These are phyloP conservation scores for Scaptodrosophila latifasciaeformis DNA, from an alignment of 2,888 invertebrate genomes.

Conservation along the genomic window DNA sequence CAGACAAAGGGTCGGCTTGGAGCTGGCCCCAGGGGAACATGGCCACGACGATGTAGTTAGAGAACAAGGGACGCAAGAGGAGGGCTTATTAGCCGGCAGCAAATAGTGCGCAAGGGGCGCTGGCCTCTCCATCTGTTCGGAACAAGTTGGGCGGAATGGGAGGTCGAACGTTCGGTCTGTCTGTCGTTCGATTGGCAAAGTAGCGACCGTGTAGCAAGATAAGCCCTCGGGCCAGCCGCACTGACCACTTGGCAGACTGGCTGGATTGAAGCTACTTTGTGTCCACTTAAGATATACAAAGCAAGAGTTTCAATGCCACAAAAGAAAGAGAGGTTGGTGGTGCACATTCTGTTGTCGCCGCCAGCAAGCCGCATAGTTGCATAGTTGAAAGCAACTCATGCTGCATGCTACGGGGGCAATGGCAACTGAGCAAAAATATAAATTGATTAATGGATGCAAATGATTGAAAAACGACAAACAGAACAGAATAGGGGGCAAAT, in stretches of 20 bases:
- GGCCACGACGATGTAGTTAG: too few species aligned
- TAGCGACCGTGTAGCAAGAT: slow-evolving; percentile 53
- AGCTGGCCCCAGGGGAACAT: slow-evolving; percentile 1
- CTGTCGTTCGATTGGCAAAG: slow-evolving; percentile 22
- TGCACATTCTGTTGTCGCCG: too few species aligned
- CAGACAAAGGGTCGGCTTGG: too few species aligned
- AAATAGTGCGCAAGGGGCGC: slow-evolving; percentile 1
- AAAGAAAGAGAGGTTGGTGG: too few species aligned
- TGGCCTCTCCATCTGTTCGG: not conserved
- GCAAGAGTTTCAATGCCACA: too few species aligned
- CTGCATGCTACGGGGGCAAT: not conserved
- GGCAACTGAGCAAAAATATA: slow-evolving; percentile 38
- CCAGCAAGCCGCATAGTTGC: not conserved
- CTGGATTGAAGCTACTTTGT: slow-evolving; percentile 47
- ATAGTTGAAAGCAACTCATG: not conserved
- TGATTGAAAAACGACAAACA: slow-evolving; percentile 69
- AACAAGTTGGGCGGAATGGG: not conserved
- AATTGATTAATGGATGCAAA: slow-evolving; percentile 75
- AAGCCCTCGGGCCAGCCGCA: slow-evolving; percentile 42
- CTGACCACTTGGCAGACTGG: slow-evolving; percentile 34
- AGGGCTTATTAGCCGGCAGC: not conserved
- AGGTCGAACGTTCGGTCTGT: not conserved
- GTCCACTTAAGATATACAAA: slow-evolving; percentile 57
- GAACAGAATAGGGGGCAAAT: slow-evolving; percentile 27
- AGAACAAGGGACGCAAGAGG: not conserved